Conservation (phyloP, 1,140 invertebrate species). For the Gonioctena quinquepunctata region DNA sequence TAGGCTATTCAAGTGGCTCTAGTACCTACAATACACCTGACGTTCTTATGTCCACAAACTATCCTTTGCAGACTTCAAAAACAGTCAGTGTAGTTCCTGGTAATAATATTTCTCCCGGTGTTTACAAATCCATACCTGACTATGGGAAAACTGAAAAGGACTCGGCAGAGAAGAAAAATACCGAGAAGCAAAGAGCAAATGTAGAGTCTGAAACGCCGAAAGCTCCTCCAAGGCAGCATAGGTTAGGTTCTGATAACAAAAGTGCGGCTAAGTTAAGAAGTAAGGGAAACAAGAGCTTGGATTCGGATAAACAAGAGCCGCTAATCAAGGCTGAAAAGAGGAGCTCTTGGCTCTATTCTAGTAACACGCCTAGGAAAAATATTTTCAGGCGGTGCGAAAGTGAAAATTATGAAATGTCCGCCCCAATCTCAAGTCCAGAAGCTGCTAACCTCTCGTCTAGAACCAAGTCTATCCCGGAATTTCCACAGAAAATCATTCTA, state of each 20-base stretch:
- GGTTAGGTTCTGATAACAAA: slow-evolving; percentile 47
- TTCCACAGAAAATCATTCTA: slow-evolving; percentile 23
- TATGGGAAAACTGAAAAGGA: no score
- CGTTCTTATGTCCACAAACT: slow-evolving; percentile 42
- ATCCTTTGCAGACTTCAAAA: slow-evolving; percentile 35
- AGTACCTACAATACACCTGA: slow-evolving; percentile 41
- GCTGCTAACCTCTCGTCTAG: background rate
- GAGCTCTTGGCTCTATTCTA: slow-evolving; percentile 35
- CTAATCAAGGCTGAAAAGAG: slow-evolving; percentile 36
- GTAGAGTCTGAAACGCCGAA: slow-evolving; percentile 55
- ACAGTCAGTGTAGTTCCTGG: slow-evolving; percentile 23
- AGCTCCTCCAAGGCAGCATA: slow-evolving; percentile 31
- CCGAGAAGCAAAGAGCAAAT: background rate
- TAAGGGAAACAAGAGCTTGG: slow-evolving; percentile 69
- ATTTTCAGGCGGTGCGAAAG: slow-evolving; percentile 46
- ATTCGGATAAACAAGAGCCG: slow-evolving; percentile 29
- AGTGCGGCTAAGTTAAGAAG: slow-evolving; percentile 65
- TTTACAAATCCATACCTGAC: slow-evolving; percentile 24
- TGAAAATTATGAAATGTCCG: slow-evolving; percentile 28
- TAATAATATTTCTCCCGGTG: slow-evolving; percentile 33
- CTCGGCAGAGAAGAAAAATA: background rate
- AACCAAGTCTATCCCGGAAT: slow-evolving; percentile 48
- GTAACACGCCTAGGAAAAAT: background rate
- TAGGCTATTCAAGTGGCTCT: slow-evolving; percentile 7
- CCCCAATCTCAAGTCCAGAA: background rate